Percentiles rank a stretch among this genome's conserved stretches.
Conservation (phyloP, 64 coral and sea anemone genomes). For the Montipora cactus region DNA sequence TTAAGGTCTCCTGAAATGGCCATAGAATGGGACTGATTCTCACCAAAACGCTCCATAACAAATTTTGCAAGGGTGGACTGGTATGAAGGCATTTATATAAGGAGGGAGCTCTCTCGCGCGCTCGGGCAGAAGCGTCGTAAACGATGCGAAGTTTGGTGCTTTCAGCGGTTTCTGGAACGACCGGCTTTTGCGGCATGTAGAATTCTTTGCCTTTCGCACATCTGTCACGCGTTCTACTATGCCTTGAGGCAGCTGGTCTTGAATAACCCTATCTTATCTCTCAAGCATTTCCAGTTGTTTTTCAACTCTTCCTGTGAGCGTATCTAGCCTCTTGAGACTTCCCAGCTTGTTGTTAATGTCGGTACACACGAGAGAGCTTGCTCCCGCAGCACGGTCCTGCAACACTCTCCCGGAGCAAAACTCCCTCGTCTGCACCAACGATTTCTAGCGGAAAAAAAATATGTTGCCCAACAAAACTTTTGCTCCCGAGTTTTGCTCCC, state of each 20-base stretch:
- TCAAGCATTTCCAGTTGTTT: neutral
- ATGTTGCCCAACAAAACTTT: no score
- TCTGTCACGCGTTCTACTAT: neutral
- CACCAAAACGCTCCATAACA: neutral
- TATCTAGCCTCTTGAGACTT: neutral
- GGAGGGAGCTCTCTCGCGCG: neutral
- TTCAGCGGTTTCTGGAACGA: neutral
- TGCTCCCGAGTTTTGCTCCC: no score
- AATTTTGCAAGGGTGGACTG: neutral
- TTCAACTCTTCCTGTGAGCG: neutral
- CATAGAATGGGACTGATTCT: neutral
- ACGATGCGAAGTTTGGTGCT: neutral
- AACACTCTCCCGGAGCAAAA: no score
- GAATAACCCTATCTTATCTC: neutral
- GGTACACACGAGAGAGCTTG: no score
- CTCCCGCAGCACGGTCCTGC: no score
- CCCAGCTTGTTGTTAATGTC: neutral
- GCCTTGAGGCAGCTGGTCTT: conserved; percentile 15
- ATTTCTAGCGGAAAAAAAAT: no score
- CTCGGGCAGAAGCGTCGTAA: neutral
- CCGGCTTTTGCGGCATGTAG: neutral
- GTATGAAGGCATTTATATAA: neutral
- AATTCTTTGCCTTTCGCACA: neutral
- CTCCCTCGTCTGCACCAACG: no score
- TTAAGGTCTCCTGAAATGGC: neutral